Base-by-base conservation (phyloP, 2,888 invertebrate species). In the Idaea aversata region DNA sequence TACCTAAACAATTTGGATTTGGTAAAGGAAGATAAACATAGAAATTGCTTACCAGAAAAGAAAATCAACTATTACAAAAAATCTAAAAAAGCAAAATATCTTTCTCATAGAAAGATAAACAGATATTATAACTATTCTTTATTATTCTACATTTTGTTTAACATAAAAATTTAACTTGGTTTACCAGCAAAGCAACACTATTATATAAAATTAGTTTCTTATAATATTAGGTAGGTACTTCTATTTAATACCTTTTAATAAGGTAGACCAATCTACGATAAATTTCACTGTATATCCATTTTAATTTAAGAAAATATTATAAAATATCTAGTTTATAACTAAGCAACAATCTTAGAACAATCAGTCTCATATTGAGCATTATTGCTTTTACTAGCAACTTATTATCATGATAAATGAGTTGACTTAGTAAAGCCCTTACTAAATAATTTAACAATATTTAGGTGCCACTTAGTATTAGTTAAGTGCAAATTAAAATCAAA, bases 361-460 rank as follows among this genome's bases (percentile, higher is more conserved):
- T 65, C 65, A 67, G 65, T 67, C 67, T 67, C 38, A 57, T 13
- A 57, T 61, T 38, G 70, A 69, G 63, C 59, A 64, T 47, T 13
- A 47, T 47, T 47, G 36, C 47, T 13, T 5, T 10, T 47, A 10
- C 47, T 36, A 36, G 36, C 10, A 10, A 36, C 4, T 10, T 47
- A 47, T 47, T 13, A 47, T 13, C 13, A 47, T 13, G 47, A 47
- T 47, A 7, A 25, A 25, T 25, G 25, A 25, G 25, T 25, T 25
- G 25, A 25, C 25, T 25, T 25, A 25, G 25, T 25, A 25, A 25
- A 25, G 25, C 3, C 25, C 25, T 25, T 25, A 25, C 25, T 25
- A 25, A 25, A 25, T 25, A 25, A 25, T 25, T 25, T 25, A 25
- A 1, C 3, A 25, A 25, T 25, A 25, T 25, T 25, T 25, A 25